phyloP scores from a whole-genome alignment of 2,113 vertebrate genomes.

The Dasyurus viverrinus region DNA sequence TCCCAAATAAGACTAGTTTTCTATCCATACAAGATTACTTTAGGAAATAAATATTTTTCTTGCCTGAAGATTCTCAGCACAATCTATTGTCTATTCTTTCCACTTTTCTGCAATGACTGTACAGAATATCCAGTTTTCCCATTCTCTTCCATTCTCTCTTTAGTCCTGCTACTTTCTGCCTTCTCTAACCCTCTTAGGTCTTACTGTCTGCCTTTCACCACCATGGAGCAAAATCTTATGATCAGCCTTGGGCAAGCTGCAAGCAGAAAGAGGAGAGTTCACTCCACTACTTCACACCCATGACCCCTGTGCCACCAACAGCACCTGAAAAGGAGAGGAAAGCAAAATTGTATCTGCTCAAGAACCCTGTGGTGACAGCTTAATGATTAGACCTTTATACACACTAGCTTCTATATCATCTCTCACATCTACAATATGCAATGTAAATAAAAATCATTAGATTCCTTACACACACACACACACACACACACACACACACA shows the following conservation, averaged over 20 bases:
- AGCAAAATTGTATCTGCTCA: neutral
- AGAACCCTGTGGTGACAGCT: neutral
- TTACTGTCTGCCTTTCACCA: neutral
- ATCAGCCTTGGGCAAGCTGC: neutral
- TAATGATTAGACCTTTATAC: neutral
- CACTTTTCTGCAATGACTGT: neutral
- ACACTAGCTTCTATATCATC: neutral
- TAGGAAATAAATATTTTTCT: neutral
- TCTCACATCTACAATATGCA: neutral
- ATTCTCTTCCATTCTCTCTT: neutral
- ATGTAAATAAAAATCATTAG: slow-evolving; percentile 23
- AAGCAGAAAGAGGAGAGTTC: neutral
- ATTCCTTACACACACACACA: neutral
- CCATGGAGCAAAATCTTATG: neutral
- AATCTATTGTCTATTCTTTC: neutral
- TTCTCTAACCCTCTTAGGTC: neutral
- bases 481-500: neutral
- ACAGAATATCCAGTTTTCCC: neutral
- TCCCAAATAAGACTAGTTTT: neutral
- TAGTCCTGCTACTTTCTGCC: neutral
- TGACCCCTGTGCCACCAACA: neutral
- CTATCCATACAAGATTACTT: neutral
- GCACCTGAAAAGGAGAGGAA: neutral
- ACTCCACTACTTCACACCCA: neutral
- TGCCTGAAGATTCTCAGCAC: neutral